Evolutionary conservation across 2,888 invertebrate species (phyloP), one percentile per base, ranked within the genome.

Genomic region (Adelognathus sp.): DNA sequence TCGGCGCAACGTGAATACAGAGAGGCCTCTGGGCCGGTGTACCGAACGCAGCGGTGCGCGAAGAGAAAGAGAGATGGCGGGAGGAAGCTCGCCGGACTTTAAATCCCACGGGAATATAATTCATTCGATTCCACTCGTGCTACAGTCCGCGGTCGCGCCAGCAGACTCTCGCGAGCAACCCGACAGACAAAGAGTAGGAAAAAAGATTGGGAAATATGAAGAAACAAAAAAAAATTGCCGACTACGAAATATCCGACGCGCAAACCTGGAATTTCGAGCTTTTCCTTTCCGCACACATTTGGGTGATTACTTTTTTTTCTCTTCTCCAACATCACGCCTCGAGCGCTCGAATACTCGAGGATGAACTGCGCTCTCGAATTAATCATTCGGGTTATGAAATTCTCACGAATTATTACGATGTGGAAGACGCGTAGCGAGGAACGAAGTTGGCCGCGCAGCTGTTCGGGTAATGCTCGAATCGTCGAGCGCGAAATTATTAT

Each of bases 101-200:
- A 75, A 80, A 80, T 80, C 78, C 78, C 74, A 60, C 72, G 78
- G 69, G 78, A 78, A 74, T 80, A 80, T 80, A 80, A 80, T 74
- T 80, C 78, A 80, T 78, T 80, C 78, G 69, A 80, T 75, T 61
- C 74, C 67, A 31, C 56, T 52, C 54, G 63, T 71, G 64, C 70
- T 54, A 60, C 79, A 60, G 66, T 79, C 54, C 74, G 79, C 66
- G 79, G 79, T 79, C 60, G 54, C 50, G 52, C 66, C 74, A 33
- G 41, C 69, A 56, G 54, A 75, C 74, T 66, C 60, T 31, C 56
- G 39, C 58, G 27, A 41, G 33, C 60, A 58, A 41, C n/a, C 44
- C 39, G 39, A 50, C 64, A 44, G 46, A 72, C 61, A 64, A 56
- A 67, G 29, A 44, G 39, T 50, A 21, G n/a, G n/a, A 50, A 50